phyloP scores from a whole-genome alignment of 2,888 invertebrate species.

The Rosalia funebris region DNA sequence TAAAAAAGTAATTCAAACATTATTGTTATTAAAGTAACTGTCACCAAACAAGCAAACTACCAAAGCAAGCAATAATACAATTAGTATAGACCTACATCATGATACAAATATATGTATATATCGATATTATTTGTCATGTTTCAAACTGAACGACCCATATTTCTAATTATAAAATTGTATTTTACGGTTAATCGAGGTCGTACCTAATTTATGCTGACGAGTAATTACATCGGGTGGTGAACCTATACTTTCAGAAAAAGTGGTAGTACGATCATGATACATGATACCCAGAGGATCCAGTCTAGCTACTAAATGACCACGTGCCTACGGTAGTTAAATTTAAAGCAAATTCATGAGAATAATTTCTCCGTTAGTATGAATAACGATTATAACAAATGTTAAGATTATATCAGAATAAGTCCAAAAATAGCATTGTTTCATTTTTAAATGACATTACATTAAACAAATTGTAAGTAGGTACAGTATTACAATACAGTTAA shows the following conservation, averaged over 20 bases:
- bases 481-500: no score
- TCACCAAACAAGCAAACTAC: background rate
- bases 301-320: slow-evolving; percentile 93
- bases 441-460: no score
- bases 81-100: slow-evolving; percentile 2
- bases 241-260: slow-evolving; percentile 66
- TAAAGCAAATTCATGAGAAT: no score
- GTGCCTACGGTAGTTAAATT: slow-evolving; percentile 70
- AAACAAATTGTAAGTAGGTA: no score
- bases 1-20: no score
- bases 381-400: no score
- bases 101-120: background rate
- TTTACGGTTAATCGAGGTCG: slow-evolving; percentile 54
- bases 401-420: no score
- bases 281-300: slow-evolving; percentile 94
- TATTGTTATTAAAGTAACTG: background rate
- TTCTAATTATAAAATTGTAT: slow-evolving; percentile 3
- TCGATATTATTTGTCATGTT: slow-evolving; percentile 46
- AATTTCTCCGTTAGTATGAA: no score
- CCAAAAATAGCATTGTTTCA: no score
- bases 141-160: slow-evolving; percentile 57
- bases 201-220: slow-evolving; percentile 74
- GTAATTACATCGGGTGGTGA: slow-evolving; percentile 71
- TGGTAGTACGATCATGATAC: slow-evolving; percentile 68
- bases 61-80: background rate